These are phyloP conservation scores for Lydus trimaculatus DNA, from an alignment of 2,888 invertebrate genomes.

Conservation along the genomic window DNA sequence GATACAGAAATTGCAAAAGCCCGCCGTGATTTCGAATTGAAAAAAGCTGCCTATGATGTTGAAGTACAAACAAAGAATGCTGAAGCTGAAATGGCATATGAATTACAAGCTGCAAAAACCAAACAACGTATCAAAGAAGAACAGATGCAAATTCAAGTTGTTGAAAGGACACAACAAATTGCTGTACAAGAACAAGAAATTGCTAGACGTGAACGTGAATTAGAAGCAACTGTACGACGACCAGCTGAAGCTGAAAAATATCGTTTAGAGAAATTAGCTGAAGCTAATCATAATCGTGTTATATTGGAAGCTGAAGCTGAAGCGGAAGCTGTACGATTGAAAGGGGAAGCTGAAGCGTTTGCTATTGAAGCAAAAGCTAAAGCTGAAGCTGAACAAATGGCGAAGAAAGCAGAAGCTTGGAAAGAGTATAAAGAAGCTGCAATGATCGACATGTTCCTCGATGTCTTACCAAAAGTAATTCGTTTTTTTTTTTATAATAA, in stretches of 20 bases:
- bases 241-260: slow-evolving; percentile 97
- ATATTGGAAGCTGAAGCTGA: slow-evolving; percentile 97
- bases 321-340: slow-evolving; percentile 85
- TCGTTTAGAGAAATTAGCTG: slow-evolving; percentile 90
- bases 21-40: slow-evolving; percentile 94
- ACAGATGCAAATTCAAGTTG: slow-evolving; percentile 89
- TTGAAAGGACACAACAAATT: slow-evolving; percentile 77
- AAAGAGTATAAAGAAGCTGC: slow-evolving; percentile 95
- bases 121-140: slow-evolving; percentile 92
- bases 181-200: slow-evolving; percentile 97
- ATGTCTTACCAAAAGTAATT: slow-evolving; percentile 89
- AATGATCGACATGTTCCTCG: slow-evolving; percentile 96
- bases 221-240: slow-evolving; percentile 91
- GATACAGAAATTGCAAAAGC: slow-evolving; percentile 98
- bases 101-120: slow-evolving; percentile 93
- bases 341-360: slow-evolving; percentile 90
- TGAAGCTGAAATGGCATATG: slow-evolving; percentile 93
- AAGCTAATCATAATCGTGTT: slow-evolving; percentile 86
- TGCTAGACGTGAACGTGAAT: slow-evolving; percentile 85
- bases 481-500: too few relatives aligned
- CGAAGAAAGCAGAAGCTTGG: slow-evolving; percentile 97
- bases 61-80: slow-evolving; percentile 96
- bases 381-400: slow-evolving; percentile 97
- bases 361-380: slow-evolving; percentile 94
- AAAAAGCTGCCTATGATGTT: slow-evolving; percentile 96